Evolutionary conservation across 2,113 vertebrate genomes (phyloP).

Genomic region (Cavia porcellus): DNA sequence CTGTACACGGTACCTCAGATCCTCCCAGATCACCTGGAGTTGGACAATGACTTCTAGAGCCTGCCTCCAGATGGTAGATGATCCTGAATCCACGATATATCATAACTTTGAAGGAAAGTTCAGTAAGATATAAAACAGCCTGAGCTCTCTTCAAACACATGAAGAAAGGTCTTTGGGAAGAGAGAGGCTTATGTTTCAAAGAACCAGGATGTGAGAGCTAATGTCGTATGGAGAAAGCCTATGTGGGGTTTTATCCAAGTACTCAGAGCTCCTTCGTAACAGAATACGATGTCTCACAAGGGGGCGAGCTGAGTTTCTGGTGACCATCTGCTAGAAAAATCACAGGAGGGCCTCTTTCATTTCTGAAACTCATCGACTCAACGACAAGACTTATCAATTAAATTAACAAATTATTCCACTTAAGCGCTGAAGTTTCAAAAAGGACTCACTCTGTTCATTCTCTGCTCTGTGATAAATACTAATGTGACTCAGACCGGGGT

Average conservation of each 20-base stretch:
- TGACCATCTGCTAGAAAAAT: not conserved
- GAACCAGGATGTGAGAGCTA: not conserved
- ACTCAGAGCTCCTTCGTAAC: not conserved
- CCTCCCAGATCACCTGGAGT: not conserved
- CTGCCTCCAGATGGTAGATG: not conserved
- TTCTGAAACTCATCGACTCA: slow-evolving; percentile 4
- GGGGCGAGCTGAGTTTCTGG: not conserved
- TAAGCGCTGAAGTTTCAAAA: not conserved
- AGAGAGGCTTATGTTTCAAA: not conserved
- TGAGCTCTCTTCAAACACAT: not conserved
- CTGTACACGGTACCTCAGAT: no score
- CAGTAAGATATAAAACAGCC: not conserved
- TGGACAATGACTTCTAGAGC: not conserved
- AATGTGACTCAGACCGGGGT: not conserved
- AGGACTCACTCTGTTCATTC: not conserved
- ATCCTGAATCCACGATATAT: not conserved
- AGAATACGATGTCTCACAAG: not conserved
- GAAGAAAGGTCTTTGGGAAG: not conserved
- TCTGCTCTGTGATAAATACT: not conserved
- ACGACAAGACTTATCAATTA: slow-evolving; percentile 42
- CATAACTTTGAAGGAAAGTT: not conserved
- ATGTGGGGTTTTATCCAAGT: not conserved
- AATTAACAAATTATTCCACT: slow-evolving; percentile 23
- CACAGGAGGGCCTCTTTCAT: not conserved
- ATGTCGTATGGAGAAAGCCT: not conserved